These are phyloP conservation scores for Oenanthe oenanthe DNA, from an alignment of 2,113 vertebrate species.

Conservation along the genomic window DNA sequence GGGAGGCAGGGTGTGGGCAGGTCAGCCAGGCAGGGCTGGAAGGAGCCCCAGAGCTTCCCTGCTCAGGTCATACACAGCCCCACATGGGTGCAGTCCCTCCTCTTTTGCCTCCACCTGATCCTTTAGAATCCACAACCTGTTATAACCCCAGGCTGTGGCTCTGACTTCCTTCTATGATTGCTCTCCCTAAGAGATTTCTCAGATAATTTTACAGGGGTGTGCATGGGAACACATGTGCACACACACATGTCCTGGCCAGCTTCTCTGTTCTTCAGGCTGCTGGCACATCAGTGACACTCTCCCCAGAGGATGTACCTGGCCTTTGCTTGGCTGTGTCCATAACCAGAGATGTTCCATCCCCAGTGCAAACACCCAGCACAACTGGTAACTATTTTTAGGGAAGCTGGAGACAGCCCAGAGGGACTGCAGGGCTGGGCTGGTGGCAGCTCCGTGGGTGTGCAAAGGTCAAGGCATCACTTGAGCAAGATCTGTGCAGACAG, in stretches of 20 bases:
- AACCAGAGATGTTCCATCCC: not conserved
- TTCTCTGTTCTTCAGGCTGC: not conserved
- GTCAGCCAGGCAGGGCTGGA: not conserved
- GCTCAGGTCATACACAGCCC: not conserved
- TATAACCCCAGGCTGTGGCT: not conserved
- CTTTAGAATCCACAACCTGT: not conserved
- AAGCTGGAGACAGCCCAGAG: not conserved
- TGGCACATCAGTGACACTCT: not conserved
- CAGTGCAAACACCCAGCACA: not conserved
- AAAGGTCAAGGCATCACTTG: not conserved
- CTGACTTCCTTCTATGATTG: not conserved
- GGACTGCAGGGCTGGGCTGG: not conserved
- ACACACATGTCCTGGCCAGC: not conserved
- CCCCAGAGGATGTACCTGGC: not conserved
- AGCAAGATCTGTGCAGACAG: not conserved
- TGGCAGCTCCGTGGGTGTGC: accelerated
- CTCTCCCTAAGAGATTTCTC: not conserved
- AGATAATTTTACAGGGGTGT: not conserved
- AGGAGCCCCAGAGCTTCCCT: not conserved
- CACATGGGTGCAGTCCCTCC: accelerated
- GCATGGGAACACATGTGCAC: accelerated
- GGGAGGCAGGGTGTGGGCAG: not conserved
- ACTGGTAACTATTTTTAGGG: not conserved
- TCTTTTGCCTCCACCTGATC: not conserved
- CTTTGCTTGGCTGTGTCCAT: not conserved